Conservation (phyloP, 2,888 invertebrate genomes). For the Pheosia gnoma region DNA sequence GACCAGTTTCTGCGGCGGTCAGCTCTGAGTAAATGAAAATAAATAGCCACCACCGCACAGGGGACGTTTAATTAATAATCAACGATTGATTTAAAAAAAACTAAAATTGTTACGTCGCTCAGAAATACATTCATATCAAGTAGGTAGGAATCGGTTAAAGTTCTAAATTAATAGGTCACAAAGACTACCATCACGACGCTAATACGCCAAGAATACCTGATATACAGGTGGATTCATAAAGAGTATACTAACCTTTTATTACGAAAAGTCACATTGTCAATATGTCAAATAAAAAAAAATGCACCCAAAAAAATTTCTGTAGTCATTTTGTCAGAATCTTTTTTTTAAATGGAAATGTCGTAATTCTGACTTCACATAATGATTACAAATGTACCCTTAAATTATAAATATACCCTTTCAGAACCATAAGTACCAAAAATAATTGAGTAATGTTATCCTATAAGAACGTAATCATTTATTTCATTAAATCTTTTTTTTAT, state of each 20-base stretch:
- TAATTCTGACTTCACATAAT: too few species aligned
- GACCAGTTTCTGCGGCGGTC: slow-evolving; percentile 42
- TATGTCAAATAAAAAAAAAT: too few species aligned
- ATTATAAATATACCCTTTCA: too few species aligned
- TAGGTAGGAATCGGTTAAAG: not conserved
- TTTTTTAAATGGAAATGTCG: too few species aligned
- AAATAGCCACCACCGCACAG: slow-evolving; percentile 17
- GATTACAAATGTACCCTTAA: too few species aligned
- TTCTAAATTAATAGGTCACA: not conserved
- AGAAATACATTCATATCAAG: not conserved
- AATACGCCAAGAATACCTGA: too few species aligned
- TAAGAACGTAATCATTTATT: not conserved
- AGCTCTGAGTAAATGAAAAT: slow-evolving; percentile 34
- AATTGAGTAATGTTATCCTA: not conserved
- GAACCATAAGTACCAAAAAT: not conserved
- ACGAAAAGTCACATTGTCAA: too few species aligned
- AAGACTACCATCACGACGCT: not conserved
- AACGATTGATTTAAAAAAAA: slow-evolving; percentile 11
- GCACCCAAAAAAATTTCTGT: too few species aligned
- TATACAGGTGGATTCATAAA: too few species aligned
- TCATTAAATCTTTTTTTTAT: not conserved
- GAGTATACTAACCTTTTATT: too few species aligned
- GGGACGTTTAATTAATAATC: slow-evolving; percentile 32
- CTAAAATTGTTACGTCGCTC: not conserved
- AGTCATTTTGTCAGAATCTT: too few species aligned